Evolutionary conservation across 2,113 vertebrate species (phyloP).

Genomic region (Chamaea fasciata): DNA sequence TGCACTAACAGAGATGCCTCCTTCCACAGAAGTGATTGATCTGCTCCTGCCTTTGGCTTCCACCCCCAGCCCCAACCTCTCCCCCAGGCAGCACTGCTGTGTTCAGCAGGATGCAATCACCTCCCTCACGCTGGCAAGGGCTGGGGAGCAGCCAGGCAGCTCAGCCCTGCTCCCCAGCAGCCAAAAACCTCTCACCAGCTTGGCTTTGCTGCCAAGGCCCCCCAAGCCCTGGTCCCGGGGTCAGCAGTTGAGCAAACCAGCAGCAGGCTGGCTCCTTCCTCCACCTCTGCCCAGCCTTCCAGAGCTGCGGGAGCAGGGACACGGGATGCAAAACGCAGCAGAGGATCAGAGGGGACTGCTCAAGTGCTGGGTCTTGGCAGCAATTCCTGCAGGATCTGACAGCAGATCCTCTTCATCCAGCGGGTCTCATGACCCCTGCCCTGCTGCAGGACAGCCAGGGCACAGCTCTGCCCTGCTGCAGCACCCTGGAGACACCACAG

Average conservation of each 20-base stretch:
- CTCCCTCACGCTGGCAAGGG: neutral
- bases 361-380: neutral
- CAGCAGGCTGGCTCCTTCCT: neutral
- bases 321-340: accelerated
- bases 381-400: neutral
- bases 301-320: accelerated
- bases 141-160: neutral
- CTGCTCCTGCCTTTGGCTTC: neutral
- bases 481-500: neutral
- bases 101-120: neutral
- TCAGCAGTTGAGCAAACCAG: neutral
- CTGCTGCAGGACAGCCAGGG: neutral
- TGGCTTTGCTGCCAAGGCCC: neutral
- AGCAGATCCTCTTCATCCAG: neutral
- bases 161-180: neutral
- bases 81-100: neutral
- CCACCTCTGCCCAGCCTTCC: neutral
- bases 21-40: accelerated
- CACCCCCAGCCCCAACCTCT: accelerated
- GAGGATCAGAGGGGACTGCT: neutral
- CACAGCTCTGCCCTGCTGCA: neutral
- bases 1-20: neutral
- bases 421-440: accelerated
- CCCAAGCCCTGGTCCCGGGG: neutral
- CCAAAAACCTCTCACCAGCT: neutral